Evolutionary conservation across 2,113 vertebrate species (phyloP).

Genomic region (Microtus oregoni): DNA sequence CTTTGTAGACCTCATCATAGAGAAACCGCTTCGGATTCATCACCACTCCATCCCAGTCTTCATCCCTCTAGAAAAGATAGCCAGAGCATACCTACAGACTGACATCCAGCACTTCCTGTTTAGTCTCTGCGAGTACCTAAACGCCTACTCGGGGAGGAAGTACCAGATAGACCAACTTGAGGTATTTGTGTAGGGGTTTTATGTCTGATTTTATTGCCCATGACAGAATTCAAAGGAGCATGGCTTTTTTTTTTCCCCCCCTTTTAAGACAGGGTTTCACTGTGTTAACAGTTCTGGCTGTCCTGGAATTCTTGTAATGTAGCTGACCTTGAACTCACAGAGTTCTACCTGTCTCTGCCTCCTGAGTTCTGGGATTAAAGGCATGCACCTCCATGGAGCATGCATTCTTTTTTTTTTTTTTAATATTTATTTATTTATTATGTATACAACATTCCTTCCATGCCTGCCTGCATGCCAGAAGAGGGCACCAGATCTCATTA

Average conservation of each 20-base stretch:
- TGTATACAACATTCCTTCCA: no score
- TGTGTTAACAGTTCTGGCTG: no score
- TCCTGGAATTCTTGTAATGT: no score
- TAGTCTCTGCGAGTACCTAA: conserved; percentile 79
- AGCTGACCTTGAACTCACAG: background rate
- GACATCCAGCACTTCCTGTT: conserved; percentile 82
- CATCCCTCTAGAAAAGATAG: conserved; percentile 85
- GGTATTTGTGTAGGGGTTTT: conserved; percentile 79
- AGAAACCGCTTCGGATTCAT: conserved; percentile 75
- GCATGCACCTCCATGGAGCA: background rate
- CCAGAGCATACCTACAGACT: conserved; percentile 77
- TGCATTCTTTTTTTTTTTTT: no score
- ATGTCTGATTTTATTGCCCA: background rate
- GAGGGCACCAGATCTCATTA: no score
- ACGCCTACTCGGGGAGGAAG: conserved; percentile 85
- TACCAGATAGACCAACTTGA: conserved; percentile 87
- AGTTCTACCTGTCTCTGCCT: background rate
- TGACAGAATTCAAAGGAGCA: background rate
- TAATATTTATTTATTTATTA: no score
- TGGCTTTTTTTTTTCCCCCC: background rate
- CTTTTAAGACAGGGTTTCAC: background rate
- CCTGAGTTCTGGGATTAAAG: background rate
- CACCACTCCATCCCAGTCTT: conserved; percentile 85
- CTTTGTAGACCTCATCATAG: conserved; percentile 81
- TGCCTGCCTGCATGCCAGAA: no score